A percentile compares a stretch with the other conserved stretches of the same genome.
These are phyloP conservation scores for Trichogramma evanescens DNA, from an alignment of 2,888 invertebrate genomes.

Conservation along the genomic window DNA sequence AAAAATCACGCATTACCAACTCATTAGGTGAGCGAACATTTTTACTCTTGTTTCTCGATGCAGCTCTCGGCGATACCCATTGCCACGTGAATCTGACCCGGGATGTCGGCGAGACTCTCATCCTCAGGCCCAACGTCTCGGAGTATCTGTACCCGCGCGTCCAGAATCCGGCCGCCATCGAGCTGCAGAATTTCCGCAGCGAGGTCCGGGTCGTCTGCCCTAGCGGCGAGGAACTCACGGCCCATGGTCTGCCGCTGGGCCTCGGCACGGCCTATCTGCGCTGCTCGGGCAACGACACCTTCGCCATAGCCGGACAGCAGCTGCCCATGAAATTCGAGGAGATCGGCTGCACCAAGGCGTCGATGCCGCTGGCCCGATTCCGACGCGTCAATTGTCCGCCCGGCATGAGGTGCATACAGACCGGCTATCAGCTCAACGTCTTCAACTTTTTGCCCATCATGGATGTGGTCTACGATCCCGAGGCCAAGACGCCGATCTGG, in stretches of 20 bases:
- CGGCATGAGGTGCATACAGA: slow-evolving; percentile 1
- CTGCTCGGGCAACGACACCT: background rate
- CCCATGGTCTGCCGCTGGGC: background rate
- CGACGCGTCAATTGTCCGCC: slow-evolving; percentile 1
- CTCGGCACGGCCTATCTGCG: slow-evolving; percentile 5
- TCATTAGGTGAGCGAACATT: too few species aligned
- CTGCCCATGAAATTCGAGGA: background rate
- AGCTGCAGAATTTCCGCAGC: background rate
- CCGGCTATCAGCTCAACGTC: slow-evolving; percentile 1
- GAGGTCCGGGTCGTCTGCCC: slow-evolving; percentile 5
- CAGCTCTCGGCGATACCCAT: background rate
- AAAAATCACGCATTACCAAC: too few species aligned
- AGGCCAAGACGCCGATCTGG: slow-evolving; percentile 1
- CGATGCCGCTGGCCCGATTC: background rate
- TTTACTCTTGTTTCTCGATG: too few species aligned
- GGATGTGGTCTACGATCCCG: slow-evolving; percentile 1
- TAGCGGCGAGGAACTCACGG: background rate
- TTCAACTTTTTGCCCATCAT: slow-evolving; percentile 6
- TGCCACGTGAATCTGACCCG: slow-evolving; percentile 3
- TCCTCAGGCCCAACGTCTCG: slow-evolving; percentile 1
- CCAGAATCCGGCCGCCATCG: slow-evolving; percentile 1
- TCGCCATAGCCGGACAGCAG: slow-evolving; percentile 1
- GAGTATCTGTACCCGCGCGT: slow-evolving; percentile 6
- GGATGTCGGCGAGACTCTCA: background rate
- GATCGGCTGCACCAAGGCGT: background rate